A percentile compares a stretch with the other conserved stretches of the same genome.
phyloP scores from a whole-genome alignment of 2,113 vertebrate genomes.

The Theristicus caerulescens region DNA sequence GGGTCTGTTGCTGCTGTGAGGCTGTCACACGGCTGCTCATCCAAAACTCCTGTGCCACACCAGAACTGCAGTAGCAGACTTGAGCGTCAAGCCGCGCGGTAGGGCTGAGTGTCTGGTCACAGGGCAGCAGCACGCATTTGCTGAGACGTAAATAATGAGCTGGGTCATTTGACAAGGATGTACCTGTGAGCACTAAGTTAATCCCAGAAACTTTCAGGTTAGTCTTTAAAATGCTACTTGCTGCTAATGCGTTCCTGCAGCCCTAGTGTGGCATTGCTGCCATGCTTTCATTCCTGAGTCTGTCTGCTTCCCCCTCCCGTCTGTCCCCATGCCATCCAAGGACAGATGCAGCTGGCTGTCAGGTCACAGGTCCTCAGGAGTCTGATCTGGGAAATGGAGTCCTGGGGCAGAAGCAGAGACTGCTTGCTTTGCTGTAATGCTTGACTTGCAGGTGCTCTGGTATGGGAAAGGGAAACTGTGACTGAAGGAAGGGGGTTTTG shows the following conservation, averaged over 20 bases:
- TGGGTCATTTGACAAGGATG: neutral
- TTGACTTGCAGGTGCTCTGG: neutral
- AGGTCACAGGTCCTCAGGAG: neutral
- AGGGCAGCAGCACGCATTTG: neutral
- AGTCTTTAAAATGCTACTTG: neutral
- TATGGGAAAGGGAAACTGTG: neutral
- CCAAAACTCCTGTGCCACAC: neutral
- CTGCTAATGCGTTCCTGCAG: neutral
- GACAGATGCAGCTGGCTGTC: neutral
- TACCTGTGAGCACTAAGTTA: neutral
- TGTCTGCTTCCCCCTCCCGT: neutral
- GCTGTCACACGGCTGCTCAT: neutral
- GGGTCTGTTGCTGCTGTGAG: neutral
- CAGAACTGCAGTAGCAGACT: neutral
- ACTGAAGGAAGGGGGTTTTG: neutral
- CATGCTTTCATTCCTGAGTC: neutral
- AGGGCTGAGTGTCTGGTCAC: neutral
- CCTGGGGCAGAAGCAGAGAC: neutral
- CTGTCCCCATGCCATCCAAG: neutral
- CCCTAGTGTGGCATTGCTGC: neutral
- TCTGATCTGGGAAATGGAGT: neutral
- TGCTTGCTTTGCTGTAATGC: neutral
- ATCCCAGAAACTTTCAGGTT: neutral
- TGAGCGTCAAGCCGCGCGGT: neutral
- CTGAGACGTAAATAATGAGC: neutral